Base-by-base conservation (phyloP, 2,113 vertebrate species). In the Sprattus sprattus region DNA sequence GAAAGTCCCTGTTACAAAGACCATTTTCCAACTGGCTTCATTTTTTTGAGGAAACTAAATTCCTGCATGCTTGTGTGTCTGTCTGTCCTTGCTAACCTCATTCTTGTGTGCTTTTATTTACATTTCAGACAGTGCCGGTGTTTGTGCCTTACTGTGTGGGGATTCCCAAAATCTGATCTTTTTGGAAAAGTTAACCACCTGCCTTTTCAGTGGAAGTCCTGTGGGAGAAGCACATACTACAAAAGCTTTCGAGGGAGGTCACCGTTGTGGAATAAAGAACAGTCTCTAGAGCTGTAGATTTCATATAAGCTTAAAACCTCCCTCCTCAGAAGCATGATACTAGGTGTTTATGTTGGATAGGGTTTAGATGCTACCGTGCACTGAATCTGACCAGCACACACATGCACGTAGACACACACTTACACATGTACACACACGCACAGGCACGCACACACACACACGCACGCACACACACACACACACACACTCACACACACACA, bases 131-230 rank as follows among this genome's bases (percentile, higher is more conserved):
- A 32, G 67, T 32, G n/a, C 11, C 13, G 50, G 11, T 39, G 50
- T 83, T 44, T 78, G 71, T 78, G 25, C 28, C 28, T 15, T 32
- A 32, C 28, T 6, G 13, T 39, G 71, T 16, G 71, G 71, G 71
- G 71, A 78, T 78, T 78, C 71, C 71, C 71, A 78, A 78, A 39
- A 78, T 78, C 32, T 1, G 71, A 78, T 78, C 71, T 78, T 78
- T 78, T 78, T 78, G 71, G 28, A 16, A 10, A 75, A 75, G 28
- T 78, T 78, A 78, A 32, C 71, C 28, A 78, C 71, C 32, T 78
- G 71, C 28, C 15, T 78, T 44, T 78, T 32, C 13, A 78, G 28
- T 3, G 9, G 15, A 1, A 28, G 10, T 32, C 71, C 71, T 78
- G 16, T 78, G 71, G 71, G 71, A 78, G 5, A 13, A 15, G 3